Evolutionary conservation across 2,797 vertebrate genomes (phyloP), one percentile per base, ranked within the genome.

Genomic region (Aulostomus chinensis): DNA sequence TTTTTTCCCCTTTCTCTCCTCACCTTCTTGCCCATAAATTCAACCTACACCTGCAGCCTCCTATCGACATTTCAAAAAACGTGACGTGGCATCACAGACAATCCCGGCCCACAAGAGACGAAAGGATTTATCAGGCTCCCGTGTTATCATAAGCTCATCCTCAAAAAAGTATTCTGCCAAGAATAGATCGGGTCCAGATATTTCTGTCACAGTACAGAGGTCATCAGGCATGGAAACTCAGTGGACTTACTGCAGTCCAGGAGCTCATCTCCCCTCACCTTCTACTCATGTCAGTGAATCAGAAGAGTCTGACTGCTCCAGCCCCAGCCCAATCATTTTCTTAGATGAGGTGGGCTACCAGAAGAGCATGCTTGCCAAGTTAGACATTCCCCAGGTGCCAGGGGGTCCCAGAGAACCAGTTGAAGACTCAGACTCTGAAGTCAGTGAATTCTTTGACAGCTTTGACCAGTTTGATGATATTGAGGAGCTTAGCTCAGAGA

Each of bases 381-480:
- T 99, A 71, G 93, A 97, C 54, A 92, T 99, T 73, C 97, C 97
- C 35, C 94, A 96, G 88, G 93, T 99, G 40, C 97, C 97, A 5
- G 83, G 96, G 7, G 81, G 96, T 24, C 89, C 92, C 53, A 94
- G 93, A 78, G 94, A 98, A 43, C 93, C 91, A 33, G 88, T 99
- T 42, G 97, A 99, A 73, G 96, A 98, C 87, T 99, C 97, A 5
- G 97, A 99, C 78, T 99, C 97, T 4, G 97, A 99, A 92, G 91
- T 99, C 18, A 96, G 97, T 80, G 97, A 99, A 72, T 99, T 99
- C 89, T 99, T 99, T 70, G 97, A 99, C 85, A 99, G 97, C 71
- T 99, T 99, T 83, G 97, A 99, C 89, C 95, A 93, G 53, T 96
- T 99, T 51, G 97, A 98, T 80, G 96, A 98, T 38, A 77, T 95